Conservation (phyloP, 1,140 invertebrate genomes). For the Nasonia giraulti region DNA sequence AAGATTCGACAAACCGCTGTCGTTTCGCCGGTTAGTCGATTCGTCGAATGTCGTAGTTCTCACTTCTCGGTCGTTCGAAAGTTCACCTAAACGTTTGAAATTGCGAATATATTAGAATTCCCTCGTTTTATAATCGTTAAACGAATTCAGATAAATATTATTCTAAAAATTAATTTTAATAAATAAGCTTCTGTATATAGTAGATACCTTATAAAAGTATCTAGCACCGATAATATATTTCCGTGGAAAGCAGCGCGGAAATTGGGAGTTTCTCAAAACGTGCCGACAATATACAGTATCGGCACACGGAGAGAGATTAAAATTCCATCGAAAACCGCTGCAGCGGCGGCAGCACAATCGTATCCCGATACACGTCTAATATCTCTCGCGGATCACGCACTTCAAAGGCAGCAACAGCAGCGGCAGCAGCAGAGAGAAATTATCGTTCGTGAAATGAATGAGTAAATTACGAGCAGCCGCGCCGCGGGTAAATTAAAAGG, state of each 20-base stretch:
- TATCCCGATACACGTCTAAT: neutral
- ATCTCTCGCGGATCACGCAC: constrained; percentile 1
- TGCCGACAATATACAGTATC: neutral
- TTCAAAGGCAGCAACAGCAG: neutral
- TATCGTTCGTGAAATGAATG: constrained; percentile 7
- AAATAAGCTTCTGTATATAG: too few relatives aligned
- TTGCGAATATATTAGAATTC: neutral
- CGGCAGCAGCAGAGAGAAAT: constrained; percentile 11
- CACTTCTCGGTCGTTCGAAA: neutral
- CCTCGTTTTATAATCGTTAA: too few relatives aligned
- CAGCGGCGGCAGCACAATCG: neutral
- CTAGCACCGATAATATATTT: too few relatives aligned
- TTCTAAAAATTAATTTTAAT: too few relatives aligned
- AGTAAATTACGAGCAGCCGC: constrained; percentile 1
- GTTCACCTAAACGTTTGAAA: constrained; percentile 1
- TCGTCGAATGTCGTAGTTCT: neutral
- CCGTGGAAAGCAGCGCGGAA: neutral
- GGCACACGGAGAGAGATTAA: neutral
- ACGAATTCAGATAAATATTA: too few relatives aligned
- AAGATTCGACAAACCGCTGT: neutral
- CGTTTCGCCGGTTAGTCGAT: neutral
- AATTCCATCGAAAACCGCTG: neutral
- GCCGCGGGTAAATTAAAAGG: constrained; percentile 35
- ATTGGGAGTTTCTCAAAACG: constrained; percentile 28
- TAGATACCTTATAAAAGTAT: too few relatives aligned